Evolutionary conservation across 2,113 vertebrate genomes (phyloP).

Genomic region (Eurystomus gularis): DNA sequence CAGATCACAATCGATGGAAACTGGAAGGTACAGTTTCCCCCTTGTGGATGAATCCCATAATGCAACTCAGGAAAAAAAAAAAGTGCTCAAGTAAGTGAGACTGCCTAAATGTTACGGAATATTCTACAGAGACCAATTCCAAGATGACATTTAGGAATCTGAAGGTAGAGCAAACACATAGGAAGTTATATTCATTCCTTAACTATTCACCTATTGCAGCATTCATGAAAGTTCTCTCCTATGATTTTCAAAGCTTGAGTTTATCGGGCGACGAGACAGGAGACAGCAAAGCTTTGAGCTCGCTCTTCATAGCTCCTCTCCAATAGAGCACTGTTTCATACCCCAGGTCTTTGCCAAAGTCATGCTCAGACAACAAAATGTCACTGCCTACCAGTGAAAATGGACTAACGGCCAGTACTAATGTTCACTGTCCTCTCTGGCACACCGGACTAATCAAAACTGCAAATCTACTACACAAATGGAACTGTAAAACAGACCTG

Average conservation of each 20-base stretch:
- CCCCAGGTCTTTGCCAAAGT: not conserved
- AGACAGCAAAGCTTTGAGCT: conserved; percentile 30
- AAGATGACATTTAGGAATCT: conserved; percentile 36
- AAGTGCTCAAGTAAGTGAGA: conserved; percentile 67
- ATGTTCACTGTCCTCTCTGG: not conserved
- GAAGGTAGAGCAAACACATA: conserved; percentile 1
- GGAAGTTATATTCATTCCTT: not conserved
- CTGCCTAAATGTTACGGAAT: conserved; percentile 44
- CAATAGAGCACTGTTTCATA: not conserved
- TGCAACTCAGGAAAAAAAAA: conserved; percentile 46
- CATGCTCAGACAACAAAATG: not conserved
- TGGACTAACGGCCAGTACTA: not conserved
- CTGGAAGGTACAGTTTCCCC: conserved; percentile 57
- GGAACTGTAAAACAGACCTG: conserved; percentile 31
- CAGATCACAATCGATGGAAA: not conserved
- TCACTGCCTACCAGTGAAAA: not conserved
- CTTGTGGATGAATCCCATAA: conserved; percentile 55
- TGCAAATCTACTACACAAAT: conserved; percentile 29
- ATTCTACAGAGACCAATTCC: not conserved
- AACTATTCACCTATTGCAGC: conserved; percentile 32
- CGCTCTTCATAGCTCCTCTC: not conserved
- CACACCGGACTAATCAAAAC: conserved; percentile 20
- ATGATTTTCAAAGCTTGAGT: not conserved
- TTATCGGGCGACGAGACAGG: not conserved
- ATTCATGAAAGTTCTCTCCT: conserved; percentile 19